Conservation (phyloP, 2,888 invertebrate genomes). For the Eudasyphora cyanicolor region DNA sequence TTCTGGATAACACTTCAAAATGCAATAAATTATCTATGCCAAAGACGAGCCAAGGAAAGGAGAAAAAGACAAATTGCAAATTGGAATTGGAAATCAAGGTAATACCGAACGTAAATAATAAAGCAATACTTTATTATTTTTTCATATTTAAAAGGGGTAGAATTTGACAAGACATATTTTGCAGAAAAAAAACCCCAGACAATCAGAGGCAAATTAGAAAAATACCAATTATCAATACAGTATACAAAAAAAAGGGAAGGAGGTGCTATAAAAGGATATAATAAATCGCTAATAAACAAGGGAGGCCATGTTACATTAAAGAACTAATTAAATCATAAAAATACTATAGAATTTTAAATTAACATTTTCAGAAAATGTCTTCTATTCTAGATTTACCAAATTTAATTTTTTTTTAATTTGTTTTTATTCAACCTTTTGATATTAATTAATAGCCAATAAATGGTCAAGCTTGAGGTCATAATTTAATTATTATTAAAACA, state of each 20-base stretch:
- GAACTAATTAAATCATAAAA: not conserved
- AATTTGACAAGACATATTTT: not conserved
- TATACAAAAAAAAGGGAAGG: not conserved
- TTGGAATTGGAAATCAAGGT: constrained; percentile 51
- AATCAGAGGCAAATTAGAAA: constrained; percentile 10
- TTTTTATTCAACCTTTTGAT: no score
- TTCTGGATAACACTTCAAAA: constrained; percentile 63
- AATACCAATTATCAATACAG: constrained; percentile 17
- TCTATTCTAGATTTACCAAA: no score
- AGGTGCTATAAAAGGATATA: not conserved
- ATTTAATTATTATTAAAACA: no score
- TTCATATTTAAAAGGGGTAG: constrained; percentile 29
- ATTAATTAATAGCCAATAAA: no score
- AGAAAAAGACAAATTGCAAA: constrained; percentile 55
- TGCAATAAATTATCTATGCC: constrained; percentile 66
- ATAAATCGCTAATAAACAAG: no score
- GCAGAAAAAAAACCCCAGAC: not conserved
- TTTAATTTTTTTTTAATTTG: no score
- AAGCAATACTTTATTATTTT: no score
- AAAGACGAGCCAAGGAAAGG: constrained; percentile 32
- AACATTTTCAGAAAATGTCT: no score
- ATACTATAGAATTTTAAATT: no score
- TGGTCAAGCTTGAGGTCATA: no score
- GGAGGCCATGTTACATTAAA: not conserved
- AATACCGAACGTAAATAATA: not conserved